A percentile compares a stretch with the other conserved stretches of the same genome.
phyloP scores from a whole-genome alignment of 2,797 vertebrate genomes.

The Semaprochilodus insignis region DNA sequence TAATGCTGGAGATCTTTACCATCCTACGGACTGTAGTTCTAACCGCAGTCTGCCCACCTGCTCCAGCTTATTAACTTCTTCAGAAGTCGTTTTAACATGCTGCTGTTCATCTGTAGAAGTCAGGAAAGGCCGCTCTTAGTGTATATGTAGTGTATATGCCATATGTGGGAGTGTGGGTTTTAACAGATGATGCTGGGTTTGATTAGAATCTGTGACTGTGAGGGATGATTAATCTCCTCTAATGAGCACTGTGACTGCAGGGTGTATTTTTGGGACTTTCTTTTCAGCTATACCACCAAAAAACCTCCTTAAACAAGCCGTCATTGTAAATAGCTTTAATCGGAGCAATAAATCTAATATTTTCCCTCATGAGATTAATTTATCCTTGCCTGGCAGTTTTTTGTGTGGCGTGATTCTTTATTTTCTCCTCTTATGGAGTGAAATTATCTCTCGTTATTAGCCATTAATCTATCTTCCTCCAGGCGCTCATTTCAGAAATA shows the following conservation, averaged over 20 bases:
- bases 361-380: conserved; percentile 37
- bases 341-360: conserved; percentile 33
- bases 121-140: too few relatives aligned
- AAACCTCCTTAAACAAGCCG: background rate
- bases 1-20: too few relatives aligned
- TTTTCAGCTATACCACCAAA: conserved; percentile 10
- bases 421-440: conserved; percentile 26
- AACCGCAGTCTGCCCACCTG: too few relatives aligned
- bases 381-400: conserved; percentile 34
- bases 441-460: conserved; percentile 13
- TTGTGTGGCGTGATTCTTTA: conserved; percentile 20
- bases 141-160: too few relatives aligned
- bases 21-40: too few relatives aligned
- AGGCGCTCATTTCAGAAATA: background rate
- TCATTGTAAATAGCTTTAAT: conserved; percentile 34
- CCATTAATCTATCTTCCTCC: conserved; percentile 1
- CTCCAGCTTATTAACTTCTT: too few relatives aligned
- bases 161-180: background rate
- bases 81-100: too few relatives aligned
- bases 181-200: background rate
- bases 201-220: background rate
- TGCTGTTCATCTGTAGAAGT: too few relatives aligned
- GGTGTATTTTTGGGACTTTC: background rate
- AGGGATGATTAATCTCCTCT: conserved; percentile 30
- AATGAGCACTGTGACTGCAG: conserved; percentile 26